Evolutionary conservation across 2,797 vertebrate genomes (phyloP).

Genomic region (Spinus olivaceus): DNA sequence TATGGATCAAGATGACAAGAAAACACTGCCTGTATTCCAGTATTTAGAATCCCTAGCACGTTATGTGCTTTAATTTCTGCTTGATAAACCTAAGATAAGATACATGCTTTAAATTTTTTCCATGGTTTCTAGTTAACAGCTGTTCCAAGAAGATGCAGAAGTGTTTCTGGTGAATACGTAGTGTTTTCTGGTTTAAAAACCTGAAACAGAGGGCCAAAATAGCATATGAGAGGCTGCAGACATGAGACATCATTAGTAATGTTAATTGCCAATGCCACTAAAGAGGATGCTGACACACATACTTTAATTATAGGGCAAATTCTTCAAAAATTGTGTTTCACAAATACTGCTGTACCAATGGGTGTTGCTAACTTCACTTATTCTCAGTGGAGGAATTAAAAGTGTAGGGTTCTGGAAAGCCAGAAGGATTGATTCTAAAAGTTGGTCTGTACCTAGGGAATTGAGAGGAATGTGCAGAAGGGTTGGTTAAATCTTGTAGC

Average conservation of each 20-base stretch:
- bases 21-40: neutral
- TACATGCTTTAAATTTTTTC: neutral
- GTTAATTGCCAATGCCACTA: slow-evolving; percentile 30
- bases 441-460: neutral
- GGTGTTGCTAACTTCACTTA: neutral
- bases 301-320: slow-evolving; percentile 55
- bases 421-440: neutral
- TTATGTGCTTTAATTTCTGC: neutral
- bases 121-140: neutral
- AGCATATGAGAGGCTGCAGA: neutral
- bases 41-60: neutral
- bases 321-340: slow-evolving; percentile 30
- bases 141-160: neutral
- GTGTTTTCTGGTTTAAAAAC: neutral
- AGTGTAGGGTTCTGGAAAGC: neutral
- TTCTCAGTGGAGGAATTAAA: slow-evolving; percentile 1
- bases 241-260: slow-evolving; percentile 30
- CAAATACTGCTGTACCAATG: slow-evolving; percentile 17
- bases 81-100: neutral
- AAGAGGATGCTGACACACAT: slow-evolving; percentile 47
- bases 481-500: neutral
- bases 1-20: neutral
- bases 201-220: neutral
- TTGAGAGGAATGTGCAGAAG: neutral
- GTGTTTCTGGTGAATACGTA: neutral